Evolutionary conservation across 2,797 vertebrate species (phyloP).

Genomic region (Garrulus glandarius): DNA sequence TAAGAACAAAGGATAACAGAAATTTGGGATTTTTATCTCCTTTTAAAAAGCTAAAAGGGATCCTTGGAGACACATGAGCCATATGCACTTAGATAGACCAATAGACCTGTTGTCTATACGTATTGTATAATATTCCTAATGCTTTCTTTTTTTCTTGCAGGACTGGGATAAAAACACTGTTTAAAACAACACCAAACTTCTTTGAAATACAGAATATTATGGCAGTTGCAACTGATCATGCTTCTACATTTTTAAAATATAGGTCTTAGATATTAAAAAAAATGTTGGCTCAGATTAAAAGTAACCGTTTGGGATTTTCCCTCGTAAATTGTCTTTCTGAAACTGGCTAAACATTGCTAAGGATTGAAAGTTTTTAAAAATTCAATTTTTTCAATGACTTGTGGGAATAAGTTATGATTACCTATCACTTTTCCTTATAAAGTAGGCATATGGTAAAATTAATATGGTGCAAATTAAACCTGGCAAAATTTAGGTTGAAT

Average conservation of each 20-base stretch:
- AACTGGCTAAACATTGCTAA: not conserved
- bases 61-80: not conserved
- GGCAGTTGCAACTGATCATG: not conserved
- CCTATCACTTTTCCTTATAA: not conserved
- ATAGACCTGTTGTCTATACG: not conserved
- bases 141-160: not conserved
- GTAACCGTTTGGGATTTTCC: not conserved
- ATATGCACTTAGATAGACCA: rapidly evolving
- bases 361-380: not conserved
- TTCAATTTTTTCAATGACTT: not conserved
- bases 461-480: not conserved
- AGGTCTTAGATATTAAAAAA: not conserved
- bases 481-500: not conserved
- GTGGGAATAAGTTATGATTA: not conserved
- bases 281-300: not conserved
- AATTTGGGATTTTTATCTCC: not conserved
- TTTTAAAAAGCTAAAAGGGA: not conserved
- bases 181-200: not conserved
- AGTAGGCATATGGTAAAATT: not conserved
- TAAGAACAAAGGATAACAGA: not conserved
- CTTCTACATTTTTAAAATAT: not conserved
- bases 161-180: not conserved
- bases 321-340: not conserved
- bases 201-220: not conserved
- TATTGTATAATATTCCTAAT: not conserved